Conservation (phyloP, 2,113 vertebrate species). For the Henicopernis longicauda region DNA sequence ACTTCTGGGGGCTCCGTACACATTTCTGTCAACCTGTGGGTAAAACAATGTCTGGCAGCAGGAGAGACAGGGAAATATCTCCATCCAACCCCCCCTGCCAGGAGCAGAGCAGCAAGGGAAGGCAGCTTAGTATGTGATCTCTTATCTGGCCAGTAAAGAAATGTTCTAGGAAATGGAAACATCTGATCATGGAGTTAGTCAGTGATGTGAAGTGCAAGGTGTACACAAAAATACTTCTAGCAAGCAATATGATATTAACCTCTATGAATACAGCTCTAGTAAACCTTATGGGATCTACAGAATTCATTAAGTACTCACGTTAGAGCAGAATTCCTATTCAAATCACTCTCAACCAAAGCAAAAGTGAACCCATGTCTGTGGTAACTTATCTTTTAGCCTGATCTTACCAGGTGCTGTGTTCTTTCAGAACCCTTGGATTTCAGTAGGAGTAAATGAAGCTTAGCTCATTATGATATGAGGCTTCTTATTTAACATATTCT, state of each 20-base stretch:
- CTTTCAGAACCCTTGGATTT: neutral
- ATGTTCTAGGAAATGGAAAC: neutral
- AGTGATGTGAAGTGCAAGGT: neutral
- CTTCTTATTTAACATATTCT: neutral
- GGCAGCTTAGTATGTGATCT: neutral
- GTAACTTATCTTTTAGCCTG: neutral
- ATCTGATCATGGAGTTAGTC: neutral
- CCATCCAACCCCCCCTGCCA: neutral
- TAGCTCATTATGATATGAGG: neutral
- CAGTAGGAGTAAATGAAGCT: neutral
- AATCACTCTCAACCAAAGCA: neutral
- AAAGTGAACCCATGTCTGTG: neutral
- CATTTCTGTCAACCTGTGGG: neutral
- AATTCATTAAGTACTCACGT: neutral
- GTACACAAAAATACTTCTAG: neutral
- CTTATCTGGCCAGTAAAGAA: neutral
- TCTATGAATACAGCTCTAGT: neutral
- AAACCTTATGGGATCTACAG: neutral
- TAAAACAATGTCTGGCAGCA: neutral
- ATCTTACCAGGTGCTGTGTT: neutral
- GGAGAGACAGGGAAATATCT: neutral
- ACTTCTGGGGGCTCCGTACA: neutral
- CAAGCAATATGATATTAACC: neutral
- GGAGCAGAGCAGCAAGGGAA: neutral
- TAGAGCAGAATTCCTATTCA: neutral